Evolutionary conservation across 2,113 vertebrate genomes (phyloP).

Genomic region (Eolophus roseicapilla): DNA sequence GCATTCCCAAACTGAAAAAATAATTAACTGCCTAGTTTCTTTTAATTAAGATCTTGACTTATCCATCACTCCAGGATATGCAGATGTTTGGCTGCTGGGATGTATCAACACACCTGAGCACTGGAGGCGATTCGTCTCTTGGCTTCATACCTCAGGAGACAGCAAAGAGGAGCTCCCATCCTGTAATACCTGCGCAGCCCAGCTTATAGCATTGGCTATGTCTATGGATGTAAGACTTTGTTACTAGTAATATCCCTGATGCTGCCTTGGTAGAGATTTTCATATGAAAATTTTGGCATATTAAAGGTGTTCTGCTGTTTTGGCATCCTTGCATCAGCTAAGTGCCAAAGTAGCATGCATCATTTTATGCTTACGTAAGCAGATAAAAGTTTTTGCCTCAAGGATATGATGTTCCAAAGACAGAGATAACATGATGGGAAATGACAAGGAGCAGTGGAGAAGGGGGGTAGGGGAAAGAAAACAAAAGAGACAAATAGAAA

Average conservation of each 20-base stretch:
- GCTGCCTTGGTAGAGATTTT: not conserved
- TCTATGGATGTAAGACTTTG: not conserved
- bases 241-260: not conserved
- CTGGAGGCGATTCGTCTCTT: slow-evolving; percentile 22
- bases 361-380: not conserved
- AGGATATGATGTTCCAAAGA: slow-evolving; percentile 43
- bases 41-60: slow-evolving; percentile 54
- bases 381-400: slow-evolving; percentile 43
- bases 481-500: not conserved
- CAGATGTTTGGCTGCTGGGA: slow-evolving; percentile 48
- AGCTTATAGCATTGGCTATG: not conserved
- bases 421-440: slow-evolving; percentile 36
- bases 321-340: not conserved
- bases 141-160: not conserved
- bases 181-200: not conserved
- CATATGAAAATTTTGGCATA: not conserved
- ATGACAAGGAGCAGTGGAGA: slow-evolving; percentile 26
- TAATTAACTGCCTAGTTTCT: slow-evolving; percentile 15
- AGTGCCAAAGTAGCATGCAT: not conserved
- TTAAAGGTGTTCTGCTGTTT: not conserved
- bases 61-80: slow-evolving; percentile 28
- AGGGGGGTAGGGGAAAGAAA: not conserved
- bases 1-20: not conserved
- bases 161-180: not conserved
- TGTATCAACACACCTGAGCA: slow-evolving; percentile 58